Evolutionary conservation across 1,140 invertebrate genomes (phyloP), one percentile per base, ranked within the genome.

Genomic region (Phymorhynchus buccinoides): DNA sequence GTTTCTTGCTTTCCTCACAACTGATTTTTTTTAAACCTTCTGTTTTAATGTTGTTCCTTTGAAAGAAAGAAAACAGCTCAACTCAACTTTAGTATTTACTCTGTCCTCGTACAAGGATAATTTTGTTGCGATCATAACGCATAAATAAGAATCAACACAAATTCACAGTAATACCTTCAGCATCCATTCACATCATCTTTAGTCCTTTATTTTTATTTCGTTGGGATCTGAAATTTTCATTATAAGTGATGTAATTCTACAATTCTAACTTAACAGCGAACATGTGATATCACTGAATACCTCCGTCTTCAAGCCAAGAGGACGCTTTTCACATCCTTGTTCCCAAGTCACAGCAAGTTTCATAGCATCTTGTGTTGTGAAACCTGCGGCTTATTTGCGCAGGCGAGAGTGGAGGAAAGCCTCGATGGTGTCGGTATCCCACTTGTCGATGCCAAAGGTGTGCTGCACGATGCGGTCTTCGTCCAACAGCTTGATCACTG

Each of bases 351-450:
- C 27, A 37, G 18, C 22, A 44, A 7, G n/a, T 73, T 83, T n/a
- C 39, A 83, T 83, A 44, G 39, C 81, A 83, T 32, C 66, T 83
- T 68, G 81, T n/a, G 81, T n/a, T 1, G 4, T 0, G 44, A 41
- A 42, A 84, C 3, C n/a, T 14, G 83, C 18, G 30, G 32, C 52
- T 7, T 92, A 92, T 56, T 91, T 87, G 44, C 88, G 88, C 86
- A 99, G 94, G 95, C 97, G 96, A 62, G 97, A 97, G 62, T 96
- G 96, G 52, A 99, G 95, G 94, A 98, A 99, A 94, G 98, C 98
- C 93, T 98, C 97, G 0, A 99, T 96, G 18, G 97, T 97, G 91
- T 99, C 98, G 9, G 98, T 99, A 92, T 99, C 97, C 98, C 98
- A 99, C 92, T 98, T 98, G 88, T 98, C 97, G 92, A 99, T 98